Base-by-base conservation (phyloP, 2,888 invertebrate genomes). In the Pasiphila rectangulata region DNA sequence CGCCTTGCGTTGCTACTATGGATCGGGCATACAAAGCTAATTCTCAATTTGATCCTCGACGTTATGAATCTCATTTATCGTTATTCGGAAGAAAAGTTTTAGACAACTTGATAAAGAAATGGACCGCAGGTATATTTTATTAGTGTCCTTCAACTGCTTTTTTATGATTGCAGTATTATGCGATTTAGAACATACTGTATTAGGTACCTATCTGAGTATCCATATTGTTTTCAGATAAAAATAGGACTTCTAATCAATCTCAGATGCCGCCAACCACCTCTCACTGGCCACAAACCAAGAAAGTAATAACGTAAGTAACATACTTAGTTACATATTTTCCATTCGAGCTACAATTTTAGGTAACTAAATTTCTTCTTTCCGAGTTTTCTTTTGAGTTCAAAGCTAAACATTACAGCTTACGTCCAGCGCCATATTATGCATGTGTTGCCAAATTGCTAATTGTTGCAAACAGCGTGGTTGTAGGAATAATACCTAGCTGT, bases 81-180 rank as follows among this genome's bases (percentile, higher is more conserved):
- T 54, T 60, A 4, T 80, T 82, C 61, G 87, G 86, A 0, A 69
- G 59, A 57, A 72, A 74, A 64, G 79, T 86, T 21, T 63, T 84
- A 19, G 49, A 62, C 19, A 56, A 52, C 44, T 64, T 85, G 23
- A 36, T 72, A 12, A 61, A 64, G 16, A 63, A 73, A 51, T 67
- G 69, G 63, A 56, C 50, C 36, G 54, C 54, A 56, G 66, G 79
- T 77, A 58, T 45, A n/a, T n/a, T n/a, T n/a, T n/a, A 24, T 7
- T 24, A 1, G 3, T 9, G 7, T 24, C 3, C 7, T n/a, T 24
- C 3, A 3, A 1, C n/a, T 24, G n/a, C n/a, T n/a, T n/a, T n/a
- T n/a, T n/a, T n/a, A n/a, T n/a, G n/a, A n/a, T n/a, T n/a, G n/a
- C n/a, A n/a, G n/a, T n/a, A n/a, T n/a, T n/a, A n/a, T n/a, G n/a